Conservation (phyloP, 2,113 vertebrate genomes). For the Trichechus manatus region DNA sequence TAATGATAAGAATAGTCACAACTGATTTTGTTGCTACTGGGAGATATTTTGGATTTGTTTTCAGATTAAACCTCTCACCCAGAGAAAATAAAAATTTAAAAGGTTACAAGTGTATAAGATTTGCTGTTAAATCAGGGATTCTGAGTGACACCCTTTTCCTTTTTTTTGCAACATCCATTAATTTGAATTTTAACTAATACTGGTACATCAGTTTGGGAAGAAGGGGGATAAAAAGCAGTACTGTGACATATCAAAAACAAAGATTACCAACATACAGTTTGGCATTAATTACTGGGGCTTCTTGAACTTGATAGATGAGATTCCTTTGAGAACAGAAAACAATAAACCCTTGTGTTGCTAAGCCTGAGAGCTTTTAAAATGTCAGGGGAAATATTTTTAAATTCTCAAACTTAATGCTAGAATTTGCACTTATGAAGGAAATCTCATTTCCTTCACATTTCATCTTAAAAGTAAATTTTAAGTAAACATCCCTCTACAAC, state of each 20-base stretch:
- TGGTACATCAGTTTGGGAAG: conserved; percentile 77
- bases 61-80: conserved; percentile 54
- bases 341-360: conserved; percentile 47
- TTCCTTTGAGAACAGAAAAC: conserved; percentile 26
- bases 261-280: conserved; percentile 49
- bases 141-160: conserved; percentile 74
- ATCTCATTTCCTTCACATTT: conserved; percentile 44
- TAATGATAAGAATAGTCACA: neutral
- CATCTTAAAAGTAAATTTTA: conserved; percentile 2
- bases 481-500: conserved; percentile 32
- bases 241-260: conserved; percentile 82
- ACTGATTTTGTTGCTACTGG: neutral
- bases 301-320: conserved; percentile 23
- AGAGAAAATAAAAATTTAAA: conserved; percentile 53
- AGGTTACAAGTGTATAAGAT: conserved; percentile 11
- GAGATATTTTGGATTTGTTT: conserved; percentile 35
- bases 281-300: conserved; percentile 51
- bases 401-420: conserved; percentile 2
- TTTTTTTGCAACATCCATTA: conserved; percentile 84
- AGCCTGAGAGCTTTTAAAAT: neutral
- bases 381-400: conserved; percentile 47
- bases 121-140: conserved; percentile 81
- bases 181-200: conserved; percentile 76
- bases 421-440: conserved; percentile 51
- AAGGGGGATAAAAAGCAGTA: conserved; percentile 69